Conservation (phyloP, 2,888 invertebrate species). For the Sturmia bella region DNA sequence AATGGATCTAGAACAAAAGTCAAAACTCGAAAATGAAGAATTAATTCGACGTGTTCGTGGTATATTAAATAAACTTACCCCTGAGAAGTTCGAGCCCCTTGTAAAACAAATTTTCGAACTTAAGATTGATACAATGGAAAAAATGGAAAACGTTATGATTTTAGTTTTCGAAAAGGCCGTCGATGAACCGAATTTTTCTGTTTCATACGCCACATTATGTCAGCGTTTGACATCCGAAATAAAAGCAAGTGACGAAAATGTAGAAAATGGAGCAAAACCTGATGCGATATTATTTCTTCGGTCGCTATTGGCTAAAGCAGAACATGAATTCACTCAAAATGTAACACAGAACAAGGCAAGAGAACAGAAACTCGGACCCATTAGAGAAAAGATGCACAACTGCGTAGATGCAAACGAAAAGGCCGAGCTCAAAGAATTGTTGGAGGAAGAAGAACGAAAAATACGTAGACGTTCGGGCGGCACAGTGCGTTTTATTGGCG, state of each 20-base stretch:
- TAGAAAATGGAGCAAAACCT: constrained; percentile 79
- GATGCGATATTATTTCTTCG: constrained; percentile 84
- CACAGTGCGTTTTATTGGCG: constrained; percentile 92
- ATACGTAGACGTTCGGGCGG: constrained; percentile 93
- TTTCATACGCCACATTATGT: constrained; percentile 94
- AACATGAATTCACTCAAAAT: constrained; percentile 93
- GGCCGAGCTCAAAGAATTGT: constrained; percentile 86
- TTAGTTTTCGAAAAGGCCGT: constrained; percentile 97
- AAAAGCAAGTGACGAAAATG: constrained; percentile 79
- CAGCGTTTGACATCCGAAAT: constrained; percentile 84
- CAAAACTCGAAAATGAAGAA: constrained; percentile 82
- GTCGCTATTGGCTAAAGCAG: constrained; percentile 86
- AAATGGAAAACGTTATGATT: constrained; percentile 92
- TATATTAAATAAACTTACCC: constrained; percentile 96
- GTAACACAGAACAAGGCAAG: constrained; percentile 86
- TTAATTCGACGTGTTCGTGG: constrained; percentile 92
- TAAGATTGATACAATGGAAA: constrained; percentile 89
- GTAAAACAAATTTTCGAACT: constrained; percentile 89
- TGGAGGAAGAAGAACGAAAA: constrained; percentile 90
- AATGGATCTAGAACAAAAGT: constrained; percentile 54
- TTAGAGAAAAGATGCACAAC: constrained; percentile 82
- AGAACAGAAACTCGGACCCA: constrained; percentile 78
- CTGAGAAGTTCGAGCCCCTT: constrained; percentile 94
- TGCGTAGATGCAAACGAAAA: constrained; percentile 84
- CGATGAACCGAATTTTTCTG: constrained; percentile 96